A percentile compares a stretch with the other conserved stretches of the same genome.
Conservation (phyloP, 2,888 invertebrate genomes). For the Bursaphelenchus okinawaensis region DNA sequence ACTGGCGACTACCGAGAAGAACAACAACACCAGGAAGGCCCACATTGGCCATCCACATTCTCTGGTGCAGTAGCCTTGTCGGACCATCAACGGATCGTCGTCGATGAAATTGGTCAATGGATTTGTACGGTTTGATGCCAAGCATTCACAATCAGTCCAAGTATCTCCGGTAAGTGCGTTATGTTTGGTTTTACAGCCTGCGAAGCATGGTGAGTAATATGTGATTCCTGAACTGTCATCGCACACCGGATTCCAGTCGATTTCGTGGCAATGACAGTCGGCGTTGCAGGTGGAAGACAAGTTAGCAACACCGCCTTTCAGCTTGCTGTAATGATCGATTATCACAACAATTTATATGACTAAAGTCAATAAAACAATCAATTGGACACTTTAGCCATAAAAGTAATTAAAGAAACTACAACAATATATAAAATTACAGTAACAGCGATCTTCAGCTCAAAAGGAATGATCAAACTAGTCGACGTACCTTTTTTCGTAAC, state of each 20-base stretch:
- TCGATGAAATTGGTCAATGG: background rate
- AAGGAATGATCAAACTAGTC: background rate
- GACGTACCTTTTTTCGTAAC: slow-evolving; percentile 40
- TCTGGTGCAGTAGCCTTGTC: slow-evolving; percentile 34
- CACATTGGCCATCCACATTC: slow-evolving; percentile 49
- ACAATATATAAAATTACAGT: background rate
- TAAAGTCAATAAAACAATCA: too few relatives aligned
- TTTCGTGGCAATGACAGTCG: slow-evolving; percentile 33
- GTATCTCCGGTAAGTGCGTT: slow-evolving; percentile 23
- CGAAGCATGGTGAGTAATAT: slow-evolving; percentile 53
- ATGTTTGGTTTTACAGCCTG: slow-evolving; percentile 41
- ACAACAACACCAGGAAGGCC: slow-evolving; percentile 47
- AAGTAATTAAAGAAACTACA: slow-evolving; percentile 1
- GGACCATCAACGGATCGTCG: slow-evolving; percentile 13
- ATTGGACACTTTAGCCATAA: too few relatives aligned
- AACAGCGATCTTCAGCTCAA: slow-evolving; percentile 11
- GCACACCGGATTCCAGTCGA: slow-evolving; percentile 54
- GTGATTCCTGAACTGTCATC: slow-evolving; percentile 34
- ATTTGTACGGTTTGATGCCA: slow-evolving; percentile 1
- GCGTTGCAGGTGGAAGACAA: slow-evolving; percentile 35
- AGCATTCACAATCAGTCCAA: slow-evolving; percentile 30
- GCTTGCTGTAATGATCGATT: slow-evolving; percentile 12
- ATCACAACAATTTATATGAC: too few relatives aligned
- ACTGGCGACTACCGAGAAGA: slow-evolving; percentile 52
- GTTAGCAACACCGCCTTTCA: slow-evolving; percentile 14